Evolutionary conservation across 1,140 invertebrate genomes (phyloP).

Genomic region (Hirudo medicinalis): DNA sequence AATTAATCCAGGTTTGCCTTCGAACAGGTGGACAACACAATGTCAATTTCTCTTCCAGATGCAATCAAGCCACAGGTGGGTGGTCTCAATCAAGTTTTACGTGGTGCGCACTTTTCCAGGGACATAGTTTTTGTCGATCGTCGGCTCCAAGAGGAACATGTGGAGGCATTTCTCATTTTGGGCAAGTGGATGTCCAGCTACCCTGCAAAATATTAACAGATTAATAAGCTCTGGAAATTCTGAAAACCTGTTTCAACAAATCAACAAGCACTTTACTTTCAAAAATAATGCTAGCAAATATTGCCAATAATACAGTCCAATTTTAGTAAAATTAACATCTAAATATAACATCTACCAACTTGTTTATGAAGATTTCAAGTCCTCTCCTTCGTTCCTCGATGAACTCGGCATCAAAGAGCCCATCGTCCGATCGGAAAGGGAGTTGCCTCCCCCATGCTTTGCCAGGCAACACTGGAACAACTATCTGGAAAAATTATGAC

Average conservation of each 20-base stretch:
- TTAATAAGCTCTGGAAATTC: neutral
- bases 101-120: constrained; percentile 97
- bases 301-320: too few species aligned
- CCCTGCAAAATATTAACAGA: constrained; percentile 50
- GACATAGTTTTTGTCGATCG: constrained; percentile 97
- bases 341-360: constrained; percentile 43
- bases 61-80: neutral
- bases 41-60: too few species aligned
- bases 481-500: constrained; percentile 55
- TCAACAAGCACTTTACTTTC: neutral
- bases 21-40: too few species aligned
- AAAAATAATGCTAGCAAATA: neutral
- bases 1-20: too few species aligned
- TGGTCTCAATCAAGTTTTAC: constrained; percentile 31
- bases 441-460: constrained; percentile 97
- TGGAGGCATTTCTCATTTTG: constrained; percentile 98
- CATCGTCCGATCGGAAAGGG: constrained; percentile 93
- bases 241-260: neutral
- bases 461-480: constrained; percentile 88
- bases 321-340: too few species aligned
- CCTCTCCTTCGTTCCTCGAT: constrained; percentile 97
- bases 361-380: constrained; percentile 95
- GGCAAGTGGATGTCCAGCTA: constrained; percentile 97
- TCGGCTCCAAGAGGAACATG: constrained; percentile 94
- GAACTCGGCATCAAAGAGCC: constrained; percentile 98